Conservation (phyloP, 2,888 invertebrate species). For the Hirtodrosophila cameraria region DNA sequence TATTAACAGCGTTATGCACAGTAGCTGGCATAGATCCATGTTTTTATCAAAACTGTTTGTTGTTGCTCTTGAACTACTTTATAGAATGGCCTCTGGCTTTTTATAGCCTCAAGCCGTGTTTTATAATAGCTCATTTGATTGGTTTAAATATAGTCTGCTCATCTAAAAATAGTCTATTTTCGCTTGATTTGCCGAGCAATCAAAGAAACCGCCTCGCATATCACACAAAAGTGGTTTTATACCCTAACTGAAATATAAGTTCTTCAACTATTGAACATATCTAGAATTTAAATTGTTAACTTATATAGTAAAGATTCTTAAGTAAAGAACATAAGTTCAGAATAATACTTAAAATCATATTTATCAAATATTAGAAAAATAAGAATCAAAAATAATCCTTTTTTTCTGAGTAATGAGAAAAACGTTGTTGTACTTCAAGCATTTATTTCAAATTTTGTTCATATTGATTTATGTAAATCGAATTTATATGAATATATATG, state of each 20-base stretch:
- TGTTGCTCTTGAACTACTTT: conserved; percentile 49
- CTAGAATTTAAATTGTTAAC: no score
- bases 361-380: no score
- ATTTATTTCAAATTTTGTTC: no score
- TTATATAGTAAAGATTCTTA: no score
- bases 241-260: not conserved
- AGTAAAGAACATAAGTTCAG: no score
- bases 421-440: no score
- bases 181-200: conserved; percentile 9
- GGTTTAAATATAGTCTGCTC: conserved; percentile 50
- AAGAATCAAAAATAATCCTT: no score
- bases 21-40: conserved; percentile 3
- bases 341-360: no score
- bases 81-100: conserved; percentile 14
- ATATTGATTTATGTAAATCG: no score
- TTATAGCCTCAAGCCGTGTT: conserved; percentile 41
- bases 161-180: conserved; percentile 49
- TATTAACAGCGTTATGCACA: not conserved
- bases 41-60: not conserved
- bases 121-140: conserved; percentile 34
- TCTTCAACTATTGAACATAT: no score
- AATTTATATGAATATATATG: no score
- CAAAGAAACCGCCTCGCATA: conserved; percentile 8
- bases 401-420: no score
- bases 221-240: conserved; percentile 1